These are phyloP conservation scores for Trichomycterus rosablanca DNA, from an alignment of 2,113 vertebrate genomes.

Conservation along the genomic window DNA sequence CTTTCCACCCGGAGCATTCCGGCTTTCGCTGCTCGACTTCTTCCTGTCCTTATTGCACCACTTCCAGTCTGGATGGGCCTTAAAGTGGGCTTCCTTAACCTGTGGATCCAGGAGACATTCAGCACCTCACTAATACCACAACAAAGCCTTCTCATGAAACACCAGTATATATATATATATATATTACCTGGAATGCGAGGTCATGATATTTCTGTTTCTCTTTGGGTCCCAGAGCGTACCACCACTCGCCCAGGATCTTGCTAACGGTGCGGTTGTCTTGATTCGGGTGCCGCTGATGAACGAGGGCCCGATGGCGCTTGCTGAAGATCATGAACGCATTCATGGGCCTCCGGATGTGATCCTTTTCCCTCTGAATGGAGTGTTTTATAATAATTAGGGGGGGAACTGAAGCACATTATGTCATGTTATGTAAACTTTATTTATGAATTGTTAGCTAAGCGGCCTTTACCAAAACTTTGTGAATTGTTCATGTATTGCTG, in stretches of 20 bases:
- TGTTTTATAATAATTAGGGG: no score
- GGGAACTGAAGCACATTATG: no score
- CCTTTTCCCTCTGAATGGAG: slow-evolving; percentile 81
- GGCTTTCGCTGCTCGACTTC: slow-evolving; percentile 81
- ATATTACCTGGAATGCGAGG: slow-evolving; percentile 84
- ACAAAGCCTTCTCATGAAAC: no score
- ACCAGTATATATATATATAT: no score
- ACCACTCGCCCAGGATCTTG: slow-evolving; percentile 95
- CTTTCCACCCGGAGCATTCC: slow-evolving; percentile 67
- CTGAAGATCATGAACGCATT: slow-evolving; percentile 97
- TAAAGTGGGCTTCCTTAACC: slow-evolving; percentile 93
- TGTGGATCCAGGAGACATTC: slow-evolving; percentile 42
- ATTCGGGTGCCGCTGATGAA: slow-evolving; percentile 90
- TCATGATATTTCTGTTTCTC: slow-evolving; percentile 94
- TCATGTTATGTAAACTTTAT: no score
- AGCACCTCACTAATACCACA: no score
- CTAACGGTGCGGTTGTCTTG: slow-evolving; percentile 93
- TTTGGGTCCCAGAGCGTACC: slow-evolving; percentile 87
- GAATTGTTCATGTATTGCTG: no score
- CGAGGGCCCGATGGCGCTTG: slow-evolving; percentile 86
- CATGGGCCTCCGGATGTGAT: slow-evolving; percentile 90
- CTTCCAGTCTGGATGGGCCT: slow-evolving; percentile 91
- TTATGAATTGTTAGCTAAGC: no score
- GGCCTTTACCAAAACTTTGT: no score
- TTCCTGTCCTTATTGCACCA: slow-evolving; percentile 94